Percentiles rank a stretch among this genome's conserved stretches.
These are phyloP conservation scores for Ceratotherium simum DNA, from an alignment of 2,113 vertebrate genomes.

Conservation along the genomic window DNA sequence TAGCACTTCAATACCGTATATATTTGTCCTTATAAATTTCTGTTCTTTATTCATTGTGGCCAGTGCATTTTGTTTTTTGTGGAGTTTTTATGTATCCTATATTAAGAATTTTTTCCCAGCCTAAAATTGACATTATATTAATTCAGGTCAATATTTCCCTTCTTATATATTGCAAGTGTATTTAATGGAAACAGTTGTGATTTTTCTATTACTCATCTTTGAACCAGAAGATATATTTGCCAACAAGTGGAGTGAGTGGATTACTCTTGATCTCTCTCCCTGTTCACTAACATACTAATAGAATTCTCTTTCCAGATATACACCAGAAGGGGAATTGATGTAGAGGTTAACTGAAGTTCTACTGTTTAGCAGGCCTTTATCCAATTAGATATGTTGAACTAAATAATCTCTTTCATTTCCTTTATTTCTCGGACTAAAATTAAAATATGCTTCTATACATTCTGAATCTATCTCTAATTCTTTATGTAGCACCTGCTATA, in stretches of 20 bases:
- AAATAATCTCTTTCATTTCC: not conserved
- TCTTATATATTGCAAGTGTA: not conserved
- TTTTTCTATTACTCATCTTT: not conserved
- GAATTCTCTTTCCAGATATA: not conserved
- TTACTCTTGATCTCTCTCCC: not conserved
- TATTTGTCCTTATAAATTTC: not conserved
- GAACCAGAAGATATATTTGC: not conserved
- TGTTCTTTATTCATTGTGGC: not conserved
- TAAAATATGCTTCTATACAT: not conserved
- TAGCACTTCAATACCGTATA: not conserved
- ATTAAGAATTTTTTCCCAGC: not conserved
- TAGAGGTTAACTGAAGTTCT: not conserved
- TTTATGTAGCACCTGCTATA: not conserved
- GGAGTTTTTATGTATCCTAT: not conserved
- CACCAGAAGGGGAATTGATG: not conserved
- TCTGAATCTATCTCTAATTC: not conserved
- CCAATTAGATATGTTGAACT: not conserved
- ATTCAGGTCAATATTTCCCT: not conserved
- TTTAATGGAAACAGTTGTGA: not conserved
- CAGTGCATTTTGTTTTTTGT: not conserved
- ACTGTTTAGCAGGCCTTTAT: not conserved
- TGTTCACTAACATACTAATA: not conserved
- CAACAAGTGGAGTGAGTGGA: not conserved
- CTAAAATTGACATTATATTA: not conserved
- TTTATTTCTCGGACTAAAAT: not conserved